Evolutionary conservation across 2,888 invertebrate genomes (phyloP), one percentile per base, ranked within the genome.

Genomic region (Thalpophila matura): DNA sequence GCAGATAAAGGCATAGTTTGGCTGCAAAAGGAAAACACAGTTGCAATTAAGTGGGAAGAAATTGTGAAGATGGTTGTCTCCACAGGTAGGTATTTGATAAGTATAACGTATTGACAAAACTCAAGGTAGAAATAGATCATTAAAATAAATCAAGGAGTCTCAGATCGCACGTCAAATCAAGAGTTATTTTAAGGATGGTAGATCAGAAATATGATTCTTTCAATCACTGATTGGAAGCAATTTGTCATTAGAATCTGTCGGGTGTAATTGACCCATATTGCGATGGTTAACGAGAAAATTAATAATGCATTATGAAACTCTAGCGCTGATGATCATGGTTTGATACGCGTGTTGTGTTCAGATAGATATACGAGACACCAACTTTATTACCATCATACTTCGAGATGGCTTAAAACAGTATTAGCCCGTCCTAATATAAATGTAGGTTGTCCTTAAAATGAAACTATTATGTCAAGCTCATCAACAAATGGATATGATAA

Each of bases 221-320:
- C 40, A 66, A 57, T 57, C 24, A 73, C 35, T 46, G 50, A 72
- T 45, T 57, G 40, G 45, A 40, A 66, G 37, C 31, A 42, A 67
- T 66, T 51, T 47, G 40, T 51, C 35, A 72, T n/a, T n/a, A n/a
- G n/a, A n/a, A n/a, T 56, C 43, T 24, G 33, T 38, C 35, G 2
- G 2, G 42, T n/a, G 3, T 47, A 47, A 58, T 67, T 67, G 40
- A 73, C 46, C 18, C 31, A 37, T 40, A 20, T 37, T 43, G 29
- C 7, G 24, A 27, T 64, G 10, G 54, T 71, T 42, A 35, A 37
- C 50, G 10, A 42, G 45, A 22, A 27, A 46, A 66, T 40, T 35
- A 27, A 49, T 37, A 46, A 27, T 22, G 31, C 29, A 71, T 29
- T 16, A 29, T 40, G 9, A 40, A 14, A 14, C 7, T 5, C 10